Evolutionary conservation across 2,888 invertebrate species (phyloP), one percentile per base, ranked within the genome.

Genomic region (Electrophaes corylata): DNA sequence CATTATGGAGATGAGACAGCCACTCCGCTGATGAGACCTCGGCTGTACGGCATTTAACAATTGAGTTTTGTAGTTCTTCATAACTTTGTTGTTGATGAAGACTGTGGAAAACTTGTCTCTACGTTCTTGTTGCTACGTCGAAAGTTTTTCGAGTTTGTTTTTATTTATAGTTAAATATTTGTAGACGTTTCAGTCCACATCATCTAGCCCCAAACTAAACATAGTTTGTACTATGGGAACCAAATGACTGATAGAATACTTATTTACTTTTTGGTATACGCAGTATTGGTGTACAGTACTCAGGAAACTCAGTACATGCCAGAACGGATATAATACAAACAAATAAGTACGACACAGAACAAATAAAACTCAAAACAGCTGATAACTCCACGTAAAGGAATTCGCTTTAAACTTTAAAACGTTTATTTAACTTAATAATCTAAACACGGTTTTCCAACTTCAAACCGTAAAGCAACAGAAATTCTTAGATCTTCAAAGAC

Each of bases 1-100:
- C 58, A 65, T 68, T 68, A 68, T 53, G 57, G 14, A 64, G 63
- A 69, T 67, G 65, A 64, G 55, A 1, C 23, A 20, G 23, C 57
- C 57, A 67, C 67, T 67, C 50, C 19, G 43, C 55, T 64, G 64
- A 67, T 65, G 65, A 67, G 49, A 51, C 43, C 39, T 50, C 33
- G 39, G 29, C 35, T 39, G 11, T 4, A 6, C 26, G 26, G 41
- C 40, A 45, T 45, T 40, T 48, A 57, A 44, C 29, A 49, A 49
- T 49, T 40, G 49, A 41, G 40, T 49, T 49, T n/a, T 47, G 48
- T 49, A 39, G 48, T 40, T 39, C 26, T 48, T 20, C 41, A 51
- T 51, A 33, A 31, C 11, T 33, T 14, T 20, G 14, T 26, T 31
- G 45, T 44, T 31, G 19, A n/a, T 18, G 12, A 16, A 37, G 8